These are phyloP conservation scores for Platyrinchus mystaceus DNA, from an alignment of 2,797 vertebrate genomes.

Conservation along the genomic window DNA sequence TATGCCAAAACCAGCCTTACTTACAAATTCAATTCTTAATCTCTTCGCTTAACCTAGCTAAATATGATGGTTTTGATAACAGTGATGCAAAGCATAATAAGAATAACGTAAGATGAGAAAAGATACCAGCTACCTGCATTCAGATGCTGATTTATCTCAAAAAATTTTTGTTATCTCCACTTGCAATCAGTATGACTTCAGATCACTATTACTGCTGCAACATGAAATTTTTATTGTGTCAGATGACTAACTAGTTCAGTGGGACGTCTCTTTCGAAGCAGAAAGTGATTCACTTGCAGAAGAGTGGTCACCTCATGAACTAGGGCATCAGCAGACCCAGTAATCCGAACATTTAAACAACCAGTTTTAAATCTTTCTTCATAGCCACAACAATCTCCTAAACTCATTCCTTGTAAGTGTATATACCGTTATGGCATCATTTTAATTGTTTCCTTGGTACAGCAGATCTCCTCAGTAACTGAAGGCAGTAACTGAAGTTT, in stretches of 20 bases:
- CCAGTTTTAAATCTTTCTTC: not conserved
- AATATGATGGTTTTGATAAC: not conserved
- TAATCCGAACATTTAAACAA: not conserved
- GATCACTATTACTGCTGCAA: not conserved
- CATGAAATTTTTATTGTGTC: not conserved
- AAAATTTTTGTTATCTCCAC: not conserved
- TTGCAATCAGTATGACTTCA: not conserved
- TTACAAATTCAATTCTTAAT: not conserved
- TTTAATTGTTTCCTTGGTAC: not conserved
- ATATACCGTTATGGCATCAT: not conserved
- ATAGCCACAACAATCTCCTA: not conserved
- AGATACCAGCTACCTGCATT: not conserved
- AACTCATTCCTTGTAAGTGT: not conserved
- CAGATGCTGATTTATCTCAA: not conserved
- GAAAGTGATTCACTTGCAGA: not conserved
- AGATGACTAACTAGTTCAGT: not conserved
- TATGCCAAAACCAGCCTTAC: not conserved
- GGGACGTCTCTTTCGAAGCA: not conserved
- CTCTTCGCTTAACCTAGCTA: not conserved
- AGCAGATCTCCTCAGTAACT: not conserved
- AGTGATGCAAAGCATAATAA: not conserved
- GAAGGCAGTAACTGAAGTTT: not conserved
- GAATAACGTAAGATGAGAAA: not conserved
- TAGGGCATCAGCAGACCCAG: not conserved
- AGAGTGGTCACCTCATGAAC: not conserved